phyloP scores from a whole-genome alignment of 2,797 vertebrate genomes.

The Carcharodon carcharias region DNA sequence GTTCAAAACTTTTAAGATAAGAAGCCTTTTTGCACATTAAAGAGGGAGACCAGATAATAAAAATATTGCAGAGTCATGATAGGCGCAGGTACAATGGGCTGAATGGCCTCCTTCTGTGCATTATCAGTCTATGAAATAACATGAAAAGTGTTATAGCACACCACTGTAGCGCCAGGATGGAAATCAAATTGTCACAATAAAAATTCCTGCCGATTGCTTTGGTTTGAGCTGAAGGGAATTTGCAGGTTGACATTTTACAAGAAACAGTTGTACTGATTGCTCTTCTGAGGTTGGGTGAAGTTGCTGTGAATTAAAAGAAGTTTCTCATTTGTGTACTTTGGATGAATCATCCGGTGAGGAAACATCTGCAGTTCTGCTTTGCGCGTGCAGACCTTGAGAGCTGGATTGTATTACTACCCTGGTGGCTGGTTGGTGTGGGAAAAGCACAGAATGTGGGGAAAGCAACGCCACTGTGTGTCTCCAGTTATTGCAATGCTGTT shows the following conservation, averaged over 20 bases:
- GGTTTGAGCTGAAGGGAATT: background rate
- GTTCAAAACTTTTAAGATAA: background rate
- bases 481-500: background rate
- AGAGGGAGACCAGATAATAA: background rate
- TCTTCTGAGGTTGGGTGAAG: background rate
- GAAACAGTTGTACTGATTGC: too few species aligned
- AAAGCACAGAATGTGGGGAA: background rate
- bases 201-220: background rate
- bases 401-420: background rate
- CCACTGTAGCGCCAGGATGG: background rate
- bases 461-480: background rate
- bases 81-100: background rate
- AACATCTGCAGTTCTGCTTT: conserved; percentile 9
- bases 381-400: too few species aligned
- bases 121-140: background rate
- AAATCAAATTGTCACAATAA: background rate
- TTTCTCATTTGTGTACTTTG: background rate
- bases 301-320: background rate
- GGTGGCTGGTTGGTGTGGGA: background rate
- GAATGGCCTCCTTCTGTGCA: background rate
- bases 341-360: background rate
- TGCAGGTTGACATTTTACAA: background rate
- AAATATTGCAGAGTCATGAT: background rate
- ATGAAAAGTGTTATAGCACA: background rate
- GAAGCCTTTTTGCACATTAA: background rate